Base-by-base conservation (phyloP, 2,888 invertebrate species). In the Cerastoderma edule region DNA sequence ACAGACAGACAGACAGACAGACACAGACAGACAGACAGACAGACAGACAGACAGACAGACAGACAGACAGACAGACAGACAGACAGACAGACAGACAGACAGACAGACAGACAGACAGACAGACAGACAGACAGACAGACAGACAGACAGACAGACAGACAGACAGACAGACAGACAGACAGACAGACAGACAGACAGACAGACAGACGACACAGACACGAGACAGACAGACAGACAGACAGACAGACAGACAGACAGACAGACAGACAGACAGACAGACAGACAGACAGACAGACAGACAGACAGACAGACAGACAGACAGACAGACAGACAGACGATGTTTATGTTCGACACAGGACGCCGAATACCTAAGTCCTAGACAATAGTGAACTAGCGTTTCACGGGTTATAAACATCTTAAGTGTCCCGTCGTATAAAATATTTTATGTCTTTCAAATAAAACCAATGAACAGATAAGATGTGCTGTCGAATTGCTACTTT, bases 1-100 rank as follows among this genome's bases (percentile, higher is more conserved):
- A 66, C 44, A 72, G 44, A 27, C 57, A 50, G 50, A 53, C 30
- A 56, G 56, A 66, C 33, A 72, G 35, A 39, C 32, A 50, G n/a
- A n/a, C 39, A 53, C 54, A 2, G 1, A 10, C 13, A 33, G 27
- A n/a, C 1, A 2, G 24, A 35, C 19, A 2, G 1, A 22, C 27
- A 68, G 1, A 57, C 57, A 57, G 19, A 57, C 10, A 60, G 39
- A 69, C 57, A 39, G 28, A 39, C 30, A 35, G 8, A 0, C 16
- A 44, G 13, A 13, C 44, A 44, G 10, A 44, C 44, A 44, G 13
- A 44, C 44, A 44, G 10, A 44, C 44, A 44, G 10, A 44, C 44
- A 44, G 10, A 44, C 44, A 44, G 16, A 44, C 44, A 44, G 44
- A 44, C 44, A 44, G 16, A 44, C 44, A 44, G 13, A 44, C 44